Evolutionary conservation across 2,113 vertebrate species (phyloP), one percentile per base, ranked within the genome.

Genomic region (Cyanoderma ruficeps): DNA sequence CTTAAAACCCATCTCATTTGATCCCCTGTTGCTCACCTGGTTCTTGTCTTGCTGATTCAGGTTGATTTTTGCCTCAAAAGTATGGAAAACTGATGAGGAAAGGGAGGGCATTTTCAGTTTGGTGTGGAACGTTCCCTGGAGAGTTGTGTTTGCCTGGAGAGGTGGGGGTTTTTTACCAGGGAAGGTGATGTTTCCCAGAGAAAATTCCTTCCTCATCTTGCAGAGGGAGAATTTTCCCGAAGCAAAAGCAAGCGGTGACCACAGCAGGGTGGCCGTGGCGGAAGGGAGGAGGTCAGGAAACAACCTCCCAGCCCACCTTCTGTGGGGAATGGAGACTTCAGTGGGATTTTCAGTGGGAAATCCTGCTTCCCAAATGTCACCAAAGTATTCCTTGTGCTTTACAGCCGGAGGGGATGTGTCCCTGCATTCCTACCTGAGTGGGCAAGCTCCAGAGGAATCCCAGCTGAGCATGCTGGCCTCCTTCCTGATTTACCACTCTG

Each of bases 401-500:
- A 7, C 93, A 99, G 99, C 98, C 1, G 98, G 98, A 92, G 98
- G 98, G 23, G 98, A 97, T 2, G 89, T 97, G 23, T 95, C 98
- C 57, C 97, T 98, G 53, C 98, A 98, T 7, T 97, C 98, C 74
- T 99, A 99, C 96, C 96, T 99, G 90, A 98, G 94, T 1, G 97
- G 98, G 8, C 98, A 98, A 95, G 94, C 96, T 44, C 91, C 97
- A 0, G 97, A 98, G 15, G 97, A 98, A 12, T 96, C 96, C 3
- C 98, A 98, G 35, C 97, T 97, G 27, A 97, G 95, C 91, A 98
- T 98, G 98, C 95, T 99, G 96, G 98, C 99, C 47, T 99, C 98
- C 93, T 99, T 99, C 96, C 98, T 99, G 10, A 98, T 99, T 44
- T 99, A 99, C 97, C 98, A 99, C 91, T 98, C 99, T 0, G 97